Evolutionary conservation across 2,888 invertebrate genomes (phyloP).

Genomic region (Sesia bembeciformis): DNA sequence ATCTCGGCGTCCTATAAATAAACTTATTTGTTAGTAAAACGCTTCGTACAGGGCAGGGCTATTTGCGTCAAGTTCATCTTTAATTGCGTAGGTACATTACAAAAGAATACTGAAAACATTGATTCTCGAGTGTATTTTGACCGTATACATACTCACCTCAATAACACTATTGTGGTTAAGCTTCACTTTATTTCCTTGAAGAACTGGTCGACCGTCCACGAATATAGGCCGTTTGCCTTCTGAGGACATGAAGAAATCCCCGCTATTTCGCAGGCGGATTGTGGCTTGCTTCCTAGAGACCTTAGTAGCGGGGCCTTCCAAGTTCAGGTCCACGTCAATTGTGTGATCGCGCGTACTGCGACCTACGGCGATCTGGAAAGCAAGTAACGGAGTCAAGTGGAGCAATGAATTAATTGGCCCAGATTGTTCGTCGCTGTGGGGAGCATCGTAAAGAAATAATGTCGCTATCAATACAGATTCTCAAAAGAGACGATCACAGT

Average conservation of each 20-base stretch:
- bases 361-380: slow-evolving; percentile 88
- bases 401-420: neutral
- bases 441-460: neutral
- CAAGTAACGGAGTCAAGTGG: neutral
- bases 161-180: slow-evolving; percentile 95
- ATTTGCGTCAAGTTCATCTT: too few relatives aligned
- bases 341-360: slow-evolving; percentile 89
- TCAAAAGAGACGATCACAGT: too few relatives aligned
- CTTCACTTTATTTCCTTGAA: slow-evolving; percentile 91
- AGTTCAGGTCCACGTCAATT: slow-evolving; percentile 93
- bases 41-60: too few relatives aligned
- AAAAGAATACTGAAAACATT: too few relatives aligned
- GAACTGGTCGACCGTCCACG: slow-evolving; percentile 93
- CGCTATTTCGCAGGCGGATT: slow-evolving; percentile 90
- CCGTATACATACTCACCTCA: slow-evolving; percentile 75
- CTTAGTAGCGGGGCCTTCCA: slow-evolving; percentile 96
- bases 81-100: too few relatives aligned
- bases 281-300: slow-evolving; percentile 94
- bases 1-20: too few relatives aligned
- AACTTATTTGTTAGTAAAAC: too few relatives aligned
- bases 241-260: slow-evolving; percentile 95
- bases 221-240: slow-evolving; percentile 96
- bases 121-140: too few relatives aligned
- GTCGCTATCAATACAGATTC: neutral
- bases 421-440: neutral